phyloP scores from a whole-genome alignment of 2,888 invertebrate genomes.

The Teleiodes luculella region DNA sequence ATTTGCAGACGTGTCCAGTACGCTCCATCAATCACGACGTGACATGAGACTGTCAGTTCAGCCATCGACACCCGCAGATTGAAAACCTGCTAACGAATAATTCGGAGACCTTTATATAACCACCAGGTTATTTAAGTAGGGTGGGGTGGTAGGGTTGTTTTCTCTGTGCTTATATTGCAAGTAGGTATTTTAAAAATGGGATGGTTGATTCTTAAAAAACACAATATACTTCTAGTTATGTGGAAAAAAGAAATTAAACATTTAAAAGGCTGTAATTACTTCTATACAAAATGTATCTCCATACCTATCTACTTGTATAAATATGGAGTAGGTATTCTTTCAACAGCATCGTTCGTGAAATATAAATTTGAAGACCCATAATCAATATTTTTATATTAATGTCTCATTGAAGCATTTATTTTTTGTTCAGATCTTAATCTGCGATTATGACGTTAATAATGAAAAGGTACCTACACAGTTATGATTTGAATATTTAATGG shows the following conservation, averaged over 20 bases:
- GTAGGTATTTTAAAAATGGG: no score
- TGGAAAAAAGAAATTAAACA: no score
- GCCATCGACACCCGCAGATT: background rate
- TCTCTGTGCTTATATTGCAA: no score
- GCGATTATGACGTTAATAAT: background rate
- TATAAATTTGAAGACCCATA: background rate
- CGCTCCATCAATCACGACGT: constrained; percentile 18
- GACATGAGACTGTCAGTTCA: background rate
- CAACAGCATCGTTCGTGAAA: background rate
- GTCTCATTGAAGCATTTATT: background rate
- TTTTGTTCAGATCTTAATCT: background rate
- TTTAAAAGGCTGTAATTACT: no score
- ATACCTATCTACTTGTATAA: background rate
- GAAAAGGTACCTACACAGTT: background rate
- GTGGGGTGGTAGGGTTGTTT: no score
- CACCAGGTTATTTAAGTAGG: no score
- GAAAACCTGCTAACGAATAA: no score
- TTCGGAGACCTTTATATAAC: no score
- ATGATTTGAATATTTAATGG: background rate
- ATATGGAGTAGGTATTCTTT: background rate
- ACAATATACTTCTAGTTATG: no score
- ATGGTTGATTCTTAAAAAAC: no score
- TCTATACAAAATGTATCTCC: no score
- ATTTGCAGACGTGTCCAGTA: constrained; percentile 30
- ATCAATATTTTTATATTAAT: background rate